Base-by-base conservation (phyloP, 2,888 invertebrate species). In the Harpagoxenus sublaevis region DNA sequence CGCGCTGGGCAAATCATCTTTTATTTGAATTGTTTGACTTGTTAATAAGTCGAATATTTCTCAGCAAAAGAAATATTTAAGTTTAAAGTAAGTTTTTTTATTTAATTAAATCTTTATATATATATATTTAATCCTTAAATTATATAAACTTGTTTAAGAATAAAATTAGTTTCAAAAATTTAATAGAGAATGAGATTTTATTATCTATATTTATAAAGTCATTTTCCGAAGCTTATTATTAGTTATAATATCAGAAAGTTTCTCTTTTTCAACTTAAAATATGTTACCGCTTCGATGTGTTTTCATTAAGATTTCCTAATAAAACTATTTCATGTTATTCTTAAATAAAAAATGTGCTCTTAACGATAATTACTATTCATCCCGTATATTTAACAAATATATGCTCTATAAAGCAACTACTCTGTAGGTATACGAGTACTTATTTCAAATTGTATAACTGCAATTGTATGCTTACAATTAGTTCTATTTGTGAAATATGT, bases 291-390 rank as follows among this genome's bases (percentile, higher is more conserved):
- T 10, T 45, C 28, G 4, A 66, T 66, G 28, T 66, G 18, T 51
- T 51, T 66, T 45, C 15, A 66, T 66, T 31, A 68, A 5, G 0
- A 68, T 45, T 66, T 45, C 23, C 23, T 23, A 23, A 23, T 23
- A 23, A 23, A 23, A 23, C 23, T 23, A 23, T 23, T 23, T 23
- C 6, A 23, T 23, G 4, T 45, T 18, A 28, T 48, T 68, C 23
- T 68, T 68, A 68, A 68, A 45, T 68, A 68, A 68, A 68, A 48
- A 51, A 68, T 5, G 9, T 18, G 15, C 8, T 48, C 8, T 68
- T 48, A 28, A 2, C 48, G 15, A 73, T 57, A 42, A 57, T 73
- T 42, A 10, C 5, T 18, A 42, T 18, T 15, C 15, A 23, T 39
- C 8, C 3, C 28, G 9, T 55, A 55, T 28, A 39, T 42, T 42